A percentile compares a stretch with the other conserved stretches of the same genome.
Evolutionary conservation across 2,888 invertebrate genomes (phyloP).

Genomic region (Cryptocheilus praepositus): DNA sequence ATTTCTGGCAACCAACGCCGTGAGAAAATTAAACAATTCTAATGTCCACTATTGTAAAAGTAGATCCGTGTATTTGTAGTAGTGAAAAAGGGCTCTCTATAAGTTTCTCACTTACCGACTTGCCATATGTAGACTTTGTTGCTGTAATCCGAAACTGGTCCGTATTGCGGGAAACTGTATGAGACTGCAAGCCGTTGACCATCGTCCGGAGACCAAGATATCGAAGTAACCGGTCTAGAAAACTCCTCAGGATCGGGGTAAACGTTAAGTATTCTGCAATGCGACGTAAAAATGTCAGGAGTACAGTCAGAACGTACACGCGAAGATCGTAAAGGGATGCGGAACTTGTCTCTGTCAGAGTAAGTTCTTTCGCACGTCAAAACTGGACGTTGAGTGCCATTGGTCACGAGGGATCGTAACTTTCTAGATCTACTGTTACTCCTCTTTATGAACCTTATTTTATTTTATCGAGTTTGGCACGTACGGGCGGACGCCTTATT

Average conservation of each 20-base stretch:
- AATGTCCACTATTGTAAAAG: no score
- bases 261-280: slow-evolving; percentile 86
- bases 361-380: background rate
- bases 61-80: no score
- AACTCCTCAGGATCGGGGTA: slow-evolving; percentile 85
- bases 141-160: slow-evolving; percentile 79
- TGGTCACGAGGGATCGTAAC: background rate
- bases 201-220: slow-evolving; percentile 95
- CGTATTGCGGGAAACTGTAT: slow-evolving; percentile 88
- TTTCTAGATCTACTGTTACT: background rate
- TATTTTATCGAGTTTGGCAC: no score
- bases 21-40: no score
- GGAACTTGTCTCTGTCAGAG: no score
- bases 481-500: no score
- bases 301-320: no score
- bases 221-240: slow-evolving; percentile 84
- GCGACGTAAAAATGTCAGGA: background rate
- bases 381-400: background rate
- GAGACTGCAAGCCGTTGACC: slow-evolving; percentile 89
- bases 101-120: slow-evolving; percentile 79
- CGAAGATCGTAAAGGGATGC: no score
- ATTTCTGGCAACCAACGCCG: no score
- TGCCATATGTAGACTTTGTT: slow-evolving; percentile 94
- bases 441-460: no score
- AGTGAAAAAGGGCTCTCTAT: no score